Evolutionary conservation across 2,888 invertebrate species (phyloP).

Genomic region (Napeogenes inachia): DNA sequence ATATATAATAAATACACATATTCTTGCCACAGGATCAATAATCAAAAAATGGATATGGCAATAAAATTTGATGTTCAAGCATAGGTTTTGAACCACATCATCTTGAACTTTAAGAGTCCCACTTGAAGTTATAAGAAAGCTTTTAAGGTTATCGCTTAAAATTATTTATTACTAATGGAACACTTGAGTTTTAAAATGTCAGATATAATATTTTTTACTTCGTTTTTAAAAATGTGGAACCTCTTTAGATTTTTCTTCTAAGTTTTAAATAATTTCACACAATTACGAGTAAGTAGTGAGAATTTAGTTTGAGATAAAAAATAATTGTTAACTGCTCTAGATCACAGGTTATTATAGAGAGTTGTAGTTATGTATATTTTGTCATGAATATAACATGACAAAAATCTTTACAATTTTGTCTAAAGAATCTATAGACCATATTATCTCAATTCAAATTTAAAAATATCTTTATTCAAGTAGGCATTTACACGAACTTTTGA

Average conservation of each 20-base stretch:
- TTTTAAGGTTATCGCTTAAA: constrained; percentile 68
- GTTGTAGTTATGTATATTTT: too few species aligned
- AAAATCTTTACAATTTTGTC: too few species aligned
- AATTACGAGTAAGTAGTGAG: not conserved
- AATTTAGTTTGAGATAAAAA: not conserved
- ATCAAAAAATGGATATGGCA: not conserved
- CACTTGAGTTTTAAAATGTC: constrained; percentile 45
- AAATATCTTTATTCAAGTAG: too few species aligned
- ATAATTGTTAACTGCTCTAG: not conserved
- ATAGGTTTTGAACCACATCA: constrained; percentile 23
- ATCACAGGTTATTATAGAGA: not conserved
- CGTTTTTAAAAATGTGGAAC: constrained; percentile 49
- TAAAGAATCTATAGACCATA: too few species aligned
- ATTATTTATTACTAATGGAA: constrained; percentile 67
- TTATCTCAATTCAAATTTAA: too few species aligned
- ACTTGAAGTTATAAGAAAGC: constrained; percentile 59
- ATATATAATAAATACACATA: constrained; percentile 3
- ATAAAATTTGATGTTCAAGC: constrained; percentile 10
- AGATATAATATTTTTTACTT: constrained; percentile 29
- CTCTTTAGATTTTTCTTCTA: constrained; percentile 42
- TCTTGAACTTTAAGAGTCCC: constrained; percentile 53
- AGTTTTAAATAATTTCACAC: constrained; percentile 15
- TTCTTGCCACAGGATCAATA: too few species aligned
- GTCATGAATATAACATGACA: too few species aligned
- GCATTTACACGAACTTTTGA: too few species aligned